Evolutionary conservation across 2,888 invertebrate species (phyloP).

Genomic region (Hydrotaea diabolus): DNA sequence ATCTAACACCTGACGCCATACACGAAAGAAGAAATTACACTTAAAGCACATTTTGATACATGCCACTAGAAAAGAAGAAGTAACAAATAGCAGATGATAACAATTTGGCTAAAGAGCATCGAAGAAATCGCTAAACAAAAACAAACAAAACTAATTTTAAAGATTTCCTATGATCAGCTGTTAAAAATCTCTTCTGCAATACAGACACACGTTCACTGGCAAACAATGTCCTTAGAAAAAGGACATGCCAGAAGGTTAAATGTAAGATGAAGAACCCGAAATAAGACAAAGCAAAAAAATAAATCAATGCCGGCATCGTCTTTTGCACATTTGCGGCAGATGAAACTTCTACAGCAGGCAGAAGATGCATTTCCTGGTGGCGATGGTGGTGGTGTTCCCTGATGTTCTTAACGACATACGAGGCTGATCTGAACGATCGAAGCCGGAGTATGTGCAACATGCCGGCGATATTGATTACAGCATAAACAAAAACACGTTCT

Average conservation of each 20-base stretch:
- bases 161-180: conserved; percentile 69
- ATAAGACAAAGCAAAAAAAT: conserved; percentile 72
- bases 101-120: conserved; percentile 37
- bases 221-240: conserved; percentile 4
- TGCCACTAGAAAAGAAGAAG: neutral
- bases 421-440: too few species aligned
- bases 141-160: conserved; percentile 53
- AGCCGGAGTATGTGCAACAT: conserved; percentile 65
- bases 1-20: conserved; percentile 63
- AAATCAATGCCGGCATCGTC: conserved; percentile 67
- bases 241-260: conserved; percentile 60
- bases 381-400: too few species aligned
- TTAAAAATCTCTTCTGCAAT: conserved; percentile 68
- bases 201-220: conserved; percentile 57
- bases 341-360: conserved; percentile 43
- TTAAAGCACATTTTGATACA: conserved; percentile 8
- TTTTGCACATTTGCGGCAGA: conserved; percentile 77
- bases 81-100: conserved; percentile 58
- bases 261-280: conserved; percentile 30
- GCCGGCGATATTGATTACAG: conserved; percentile 70
- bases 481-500: conserved; percentile 64
- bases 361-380: conserved; percentile 20
- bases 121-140: conserved; percentile 6
- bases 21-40: conserved; percentile 26
- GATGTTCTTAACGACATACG: too few species aligned